These are phyloP conservation scores for Cyanistes caeruleus DNA, from an alignment of 2,113 vertebrate species.

Conservation along the genomic window DNA sequence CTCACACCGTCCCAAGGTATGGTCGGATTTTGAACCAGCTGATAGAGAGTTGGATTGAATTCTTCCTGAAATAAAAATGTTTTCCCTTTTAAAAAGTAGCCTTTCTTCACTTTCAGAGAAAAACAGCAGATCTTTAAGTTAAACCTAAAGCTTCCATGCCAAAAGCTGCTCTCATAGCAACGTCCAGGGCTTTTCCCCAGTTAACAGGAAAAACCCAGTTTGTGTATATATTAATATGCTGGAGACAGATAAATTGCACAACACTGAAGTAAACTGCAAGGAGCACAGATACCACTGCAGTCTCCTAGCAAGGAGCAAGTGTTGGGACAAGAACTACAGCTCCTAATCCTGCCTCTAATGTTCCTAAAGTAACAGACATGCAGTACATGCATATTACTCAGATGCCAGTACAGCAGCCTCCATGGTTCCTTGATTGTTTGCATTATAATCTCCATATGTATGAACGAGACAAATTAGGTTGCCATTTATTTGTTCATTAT, in stretches of 20 bases:
- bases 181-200: background rate
- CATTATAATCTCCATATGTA: conserved; percentile 71
- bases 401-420: conserved; percentile 71
- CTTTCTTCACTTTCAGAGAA: background rate
- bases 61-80: background rate
- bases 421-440: conserved; percentile 68
- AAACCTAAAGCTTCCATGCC: background rate
- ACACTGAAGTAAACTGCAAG: background rate
- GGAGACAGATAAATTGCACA: background rate
- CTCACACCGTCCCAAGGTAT: accelerated
- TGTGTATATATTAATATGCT: background rate
- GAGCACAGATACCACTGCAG: background rate
- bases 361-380: background rate
- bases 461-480: conserved; percentile 83
- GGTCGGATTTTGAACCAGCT: background rate
- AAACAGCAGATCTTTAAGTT: background rate
- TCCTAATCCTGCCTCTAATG: background rate
- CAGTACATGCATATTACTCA: background rate
- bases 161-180: background rate
- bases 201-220: background rate
- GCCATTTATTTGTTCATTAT: conserved; percentile 86
- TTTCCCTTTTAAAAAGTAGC: background rate
- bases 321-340: conserved; percentile 7
- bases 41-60: accelerated
- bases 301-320: background rate